Conservation (phyloP, 1,140 invertebrate species). For the Rhynchophorus ferrugineus region DNA sequence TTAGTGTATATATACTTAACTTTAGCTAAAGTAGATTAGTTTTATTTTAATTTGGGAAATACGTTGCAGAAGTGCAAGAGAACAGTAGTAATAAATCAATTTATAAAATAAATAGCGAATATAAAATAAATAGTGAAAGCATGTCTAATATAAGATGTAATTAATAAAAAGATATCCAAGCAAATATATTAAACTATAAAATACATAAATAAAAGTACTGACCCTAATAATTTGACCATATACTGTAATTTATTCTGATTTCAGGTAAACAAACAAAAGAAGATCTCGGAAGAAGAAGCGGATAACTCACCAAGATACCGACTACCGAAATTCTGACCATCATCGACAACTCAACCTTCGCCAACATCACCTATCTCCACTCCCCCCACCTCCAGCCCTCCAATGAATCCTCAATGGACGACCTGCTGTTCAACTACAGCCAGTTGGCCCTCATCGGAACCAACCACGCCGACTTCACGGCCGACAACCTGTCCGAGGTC, state of each 20-base stretch:
- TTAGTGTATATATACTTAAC: too few relatives aligned
- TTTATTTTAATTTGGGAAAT: too few relatives aligned
- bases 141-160: too few relatives aligned
- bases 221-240: background rate
- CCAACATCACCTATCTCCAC: background rate
- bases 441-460: conserved; percentile 29
- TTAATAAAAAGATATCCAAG: background rate
- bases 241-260: background rate
- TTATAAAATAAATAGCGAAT: too few relatives aligned
- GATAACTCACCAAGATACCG: too few relatives aligned
- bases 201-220: background rate
- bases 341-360: background rate
- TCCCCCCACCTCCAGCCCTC: background rate
- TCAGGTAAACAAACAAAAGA: background rate
- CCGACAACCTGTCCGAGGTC: conserved; percentile 29
- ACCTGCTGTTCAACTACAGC: conserved; percentile 28
- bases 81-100: too few relatives aligned
- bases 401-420: conserved; percentile 32
- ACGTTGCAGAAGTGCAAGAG: too few relatives aligned
- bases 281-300: background rate
- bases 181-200: background rate
- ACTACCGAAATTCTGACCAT: too few relatives aligned
- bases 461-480: conserved; percentile 26
- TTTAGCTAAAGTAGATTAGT: too few relatives aligned
- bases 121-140: too few relatives aligned